These are phyloP conservation scores for Sterna hirundo DNA, from an alignment of 2,113 vertebrate genomes.

Conservation along the genomic window DNA sequence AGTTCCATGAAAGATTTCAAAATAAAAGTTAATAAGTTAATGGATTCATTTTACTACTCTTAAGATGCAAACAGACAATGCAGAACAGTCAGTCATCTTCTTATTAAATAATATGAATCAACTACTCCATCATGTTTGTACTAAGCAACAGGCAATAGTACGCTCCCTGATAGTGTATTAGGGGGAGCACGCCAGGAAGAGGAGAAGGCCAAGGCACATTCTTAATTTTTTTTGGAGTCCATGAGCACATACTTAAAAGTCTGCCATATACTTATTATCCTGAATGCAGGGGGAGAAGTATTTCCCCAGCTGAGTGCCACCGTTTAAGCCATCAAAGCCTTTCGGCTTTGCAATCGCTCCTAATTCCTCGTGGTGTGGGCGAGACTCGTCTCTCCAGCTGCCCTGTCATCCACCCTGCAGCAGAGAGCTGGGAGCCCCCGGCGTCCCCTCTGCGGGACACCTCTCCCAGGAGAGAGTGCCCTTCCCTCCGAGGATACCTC, in stretches of 20 bases:
- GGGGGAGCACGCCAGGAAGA: accelerated
- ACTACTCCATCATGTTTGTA: not conserved
- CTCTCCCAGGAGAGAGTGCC: not conserved
- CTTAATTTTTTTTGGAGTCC: not conserved
- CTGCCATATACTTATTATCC: too few species aligned
- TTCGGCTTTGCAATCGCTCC: accelerated
- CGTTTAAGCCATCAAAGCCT: not conserved
- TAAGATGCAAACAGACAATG: conserved; percentile 12
- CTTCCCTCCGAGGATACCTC: not conserved
- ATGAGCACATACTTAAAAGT: not conserved
- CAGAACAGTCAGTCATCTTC: conserved; percentile 22
- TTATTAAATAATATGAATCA: conserved; percentile 34
- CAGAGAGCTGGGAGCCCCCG: not conserved
- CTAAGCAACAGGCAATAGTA: conserved; percentile 16
- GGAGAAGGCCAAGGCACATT: not conserved
- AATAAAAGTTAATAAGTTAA: conserved; percentile 68
- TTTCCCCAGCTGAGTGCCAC: not conserved
- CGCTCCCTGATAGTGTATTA: not conserved
- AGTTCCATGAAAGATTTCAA: conserved; percentile 55
- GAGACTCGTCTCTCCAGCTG: not conserved
- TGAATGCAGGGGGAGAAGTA: not conserved
- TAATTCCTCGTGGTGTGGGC: accelerated
- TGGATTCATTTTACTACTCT: conserved; percentile 48
- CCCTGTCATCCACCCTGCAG: accelerated
- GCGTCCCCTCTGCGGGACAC: accelerated